phyloP scores from a whole-genome alignment of 2,888 invertebrate genomes.

The Colostygia pectinataria region DNA sequence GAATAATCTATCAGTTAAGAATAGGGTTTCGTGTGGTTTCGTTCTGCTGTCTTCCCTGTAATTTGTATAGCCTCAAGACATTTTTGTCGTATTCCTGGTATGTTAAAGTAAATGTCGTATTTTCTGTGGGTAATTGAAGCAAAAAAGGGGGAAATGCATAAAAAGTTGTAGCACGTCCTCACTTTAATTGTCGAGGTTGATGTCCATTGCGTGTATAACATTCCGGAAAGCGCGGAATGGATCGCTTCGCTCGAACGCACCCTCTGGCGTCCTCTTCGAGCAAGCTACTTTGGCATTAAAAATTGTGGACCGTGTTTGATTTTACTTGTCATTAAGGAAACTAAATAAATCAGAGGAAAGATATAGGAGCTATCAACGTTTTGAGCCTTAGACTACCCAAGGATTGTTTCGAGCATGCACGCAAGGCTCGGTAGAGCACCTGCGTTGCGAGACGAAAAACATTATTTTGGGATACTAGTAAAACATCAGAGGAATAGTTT shows the following conservation, averaged over 20 bases:
- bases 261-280: conserved; percentile 30
- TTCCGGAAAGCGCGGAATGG: conserved; percentile 60
- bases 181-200: conserved; percentile 28
- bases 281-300: not conserved
- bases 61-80: not conserved
- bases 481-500: too few relatives aligned
- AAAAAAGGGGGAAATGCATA: conserved; percentile 17
- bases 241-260: conserved; percentile 45
- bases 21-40: too few relatives aligned
- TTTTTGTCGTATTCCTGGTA: not conserved
- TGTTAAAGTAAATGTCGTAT: not conserved
- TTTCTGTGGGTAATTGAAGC: conserved; percentile 5
- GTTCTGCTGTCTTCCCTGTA: not conserved
- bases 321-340: too few relatives aligned
- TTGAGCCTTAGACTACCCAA: too few relatives aligned
- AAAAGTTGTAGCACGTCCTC: conserved; percentile 25
- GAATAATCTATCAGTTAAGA: not conserved
- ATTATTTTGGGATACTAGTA: too few relatives aligned
- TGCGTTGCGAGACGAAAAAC: too few relatives aligned
- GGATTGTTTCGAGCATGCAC: too few relatives aligned
- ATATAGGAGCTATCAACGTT: too few relatives aligned
- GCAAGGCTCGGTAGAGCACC: too few relatives aligned
- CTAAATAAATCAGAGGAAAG: too few relatives aligned
- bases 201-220: conserved; percentile 44
- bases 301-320: conserved; percentile 1